phyloP scores from a whole-genome alignment of 1,140 invertebrate genomes.

The Drosophila pachea region DNA sequence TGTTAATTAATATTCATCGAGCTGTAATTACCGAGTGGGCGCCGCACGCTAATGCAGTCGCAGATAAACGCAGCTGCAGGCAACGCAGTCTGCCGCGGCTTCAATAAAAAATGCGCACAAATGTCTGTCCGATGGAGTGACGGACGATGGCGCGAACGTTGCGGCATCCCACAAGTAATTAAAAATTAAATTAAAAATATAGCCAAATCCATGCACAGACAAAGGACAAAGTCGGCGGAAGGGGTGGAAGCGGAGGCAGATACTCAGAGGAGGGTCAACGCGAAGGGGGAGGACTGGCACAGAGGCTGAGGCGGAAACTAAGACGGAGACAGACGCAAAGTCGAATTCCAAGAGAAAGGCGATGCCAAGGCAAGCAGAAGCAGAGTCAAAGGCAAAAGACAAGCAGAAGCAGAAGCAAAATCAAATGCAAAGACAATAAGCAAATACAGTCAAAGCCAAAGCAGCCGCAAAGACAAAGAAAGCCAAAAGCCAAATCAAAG shows the following conservation, averaged over 20 bases:
- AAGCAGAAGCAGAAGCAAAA: slow-evolving; percentile 8
- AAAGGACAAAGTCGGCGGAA: slow-evolving; percentile 4
- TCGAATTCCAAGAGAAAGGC: slow-evolving; percentile 3
- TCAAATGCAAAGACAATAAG: too few relatives aligned
- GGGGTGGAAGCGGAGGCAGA: slow-evolving; percentile 13
- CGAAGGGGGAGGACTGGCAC: not conserved
- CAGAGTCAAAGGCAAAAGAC: slow-evolving; percentile 33
- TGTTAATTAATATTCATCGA: slow-evolving; percentile 74
- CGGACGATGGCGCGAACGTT: not conserved
- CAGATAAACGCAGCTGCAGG: slow-evolving; percentile 20
- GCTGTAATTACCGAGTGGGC: slow-evolving; percentile 60
- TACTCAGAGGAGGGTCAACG: slow-evolving; percentile 20
- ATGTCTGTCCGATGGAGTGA: not conserved
- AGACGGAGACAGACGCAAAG: not conserved
- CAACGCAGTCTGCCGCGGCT: slow-evolving; percentile 11
- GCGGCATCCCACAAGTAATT: slow-evolving; percentile 43
- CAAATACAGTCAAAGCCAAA: too few relatives aligned
- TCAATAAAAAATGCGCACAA: slow-evolving; percentile 32
- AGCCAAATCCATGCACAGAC: slow-evolving; percentile 62
- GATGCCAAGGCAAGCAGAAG: not conserved
- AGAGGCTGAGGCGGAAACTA: slow-evolving; percentile 19
- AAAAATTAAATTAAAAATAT: slow-evolving; percentile 66
- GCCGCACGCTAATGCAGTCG: slow-evolving; percentile 10
- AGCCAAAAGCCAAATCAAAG: too few relatives aligned
- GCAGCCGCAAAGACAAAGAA: too few relatives aligned